Evolutionary conservation across 2,888 invertebrate genomes (phyloP).

Genomic region (Theretra japonica): DNA sequence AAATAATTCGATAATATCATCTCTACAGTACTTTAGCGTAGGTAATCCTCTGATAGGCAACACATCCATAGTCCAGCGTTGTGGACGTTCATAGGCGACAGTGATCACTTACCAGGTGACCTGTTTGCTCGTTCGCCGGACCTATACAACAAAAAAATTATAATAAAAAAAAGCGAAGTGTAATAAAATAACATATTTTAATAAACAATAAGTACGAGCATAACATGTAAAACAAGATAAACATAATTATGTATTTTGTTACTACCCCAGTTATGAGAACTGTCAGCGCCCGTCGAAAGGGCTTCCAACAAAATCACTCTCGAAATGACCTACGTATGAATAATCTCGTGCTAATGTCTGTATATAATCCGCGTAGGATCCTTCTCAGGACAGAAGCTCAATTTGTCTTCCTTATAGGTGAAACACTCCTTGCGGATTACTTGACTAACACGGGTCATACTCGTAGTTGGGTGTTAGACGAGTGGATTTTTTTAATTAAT

Average conservation of each 20-base stretch:
- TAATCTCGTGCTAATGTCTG: conserved; percentile 47
- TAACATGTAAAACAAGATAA: neutral
- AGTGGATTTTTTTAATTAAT: neutral
- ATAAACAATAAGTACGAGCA: neutral
- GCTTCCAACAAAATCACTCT: neutral
- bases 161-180: no score
- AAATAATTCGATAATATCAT: no score
- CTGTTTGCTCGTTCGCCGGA: no score
- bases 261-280: neutral
- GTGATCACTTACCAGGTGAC: no score
- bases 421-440: conserved; percentile 28
- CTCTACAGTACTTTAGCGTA: no score
- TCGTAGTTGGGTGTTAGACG: neutral
- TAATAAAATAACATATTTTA: no score
- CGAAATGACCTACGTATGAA: conserved; percentile 37
- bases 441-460: conserved; percentile 8
- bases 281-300: neutral
- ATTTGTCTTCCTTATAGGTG: conserved; percentile 74
- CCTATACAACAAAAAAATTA: no score
- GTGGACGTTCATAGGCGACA: no score
- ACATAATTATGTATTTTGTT: neutral
- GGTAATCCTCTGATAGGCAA: no score
- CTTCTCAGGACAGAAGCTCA: conserved; percentile 52
- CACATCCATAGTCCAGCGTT: no score
- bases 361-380: conserved; percentile 43